Conservation (phyloP, 2,888 invertebrate genomes). For the Therioaphis trifolii region DNA sequence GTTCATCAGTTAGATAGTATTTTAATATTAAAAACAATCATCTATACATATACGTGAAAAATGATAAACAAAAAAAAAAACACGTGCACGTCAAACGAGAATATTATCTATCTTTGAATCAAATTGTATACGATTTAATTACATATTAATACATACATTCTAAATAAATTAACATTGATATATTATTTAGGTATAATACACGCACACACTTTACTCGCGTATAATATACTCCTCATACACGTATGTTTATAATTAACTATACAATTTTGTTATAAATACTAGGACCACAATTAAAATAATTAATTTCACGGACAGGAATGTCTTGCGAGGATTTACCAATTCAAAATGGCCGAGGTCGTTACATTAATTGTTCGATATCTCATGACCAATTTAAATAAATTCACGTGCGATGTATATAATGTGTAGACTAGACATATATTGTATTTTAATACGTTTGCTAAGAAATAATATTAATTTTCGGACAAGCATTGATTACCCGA, state of each 20-base stretch:
- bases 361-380: too few species aligned
- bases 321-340: neutral
- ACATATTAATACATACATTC: neutral
- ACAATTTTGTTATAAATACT: neutral
- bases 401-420: too few species aligned
- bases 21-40: slow-evolving; percentile 28
- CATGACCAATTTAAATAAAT: too few species aligned
- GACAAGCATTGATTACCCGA: too few species aligned
- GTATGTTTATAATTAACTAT: neutral
- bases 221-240: neutral
- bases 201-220: too few species aligned
- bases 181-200: neutral
- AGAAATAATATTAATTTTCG: too few species aligned
- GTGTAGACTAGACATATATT: too few species aligned
- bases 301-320: neutral
- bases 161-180: slow-evolving; percentile 11
- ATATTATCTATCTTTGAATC: slow-evolving; percentile 46
- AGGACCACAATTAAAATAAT: neutral
- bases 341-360: neutral
- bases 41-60: neutral
- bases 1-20: slow-evolving; percentile 8
- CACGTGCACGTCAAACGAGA: slow-evolving; percentile 18
- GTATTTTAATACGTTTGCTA: too few species aligned
- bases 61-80: slow-evolving; percentile 29
- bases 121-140: slow-evolving; percentile 48